A percentile compares a stretch with the other conserved stretches of the same genome.
phyloP scores from a whole-genome alignment of 2,888 invertebrate species.

The Drosophila austrosaltans region DNA sequence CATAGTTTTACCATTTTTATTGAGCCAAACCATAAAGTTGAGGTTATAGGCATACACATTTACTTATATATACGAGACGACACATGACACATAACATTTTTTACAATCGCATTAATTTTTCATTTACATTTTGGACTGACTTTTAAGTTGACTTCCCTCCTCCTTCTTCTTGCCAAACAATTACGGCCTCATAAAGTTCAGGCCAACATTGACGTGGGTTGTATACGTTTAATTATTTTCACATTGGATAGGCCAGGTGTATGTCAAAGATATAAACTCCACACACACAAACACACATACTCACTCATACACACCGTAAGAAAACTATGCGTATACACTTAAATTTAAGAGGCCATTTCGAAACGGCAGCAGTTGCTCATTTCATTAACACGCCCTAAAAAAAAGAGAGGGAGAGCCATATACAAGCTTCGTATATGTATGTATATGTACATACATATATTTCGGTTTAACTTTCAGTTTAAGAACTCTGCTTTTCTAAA shows the following conservation, averaged over 20 bases:
- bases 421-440: neutral
- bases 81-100: constrained; percentile 69
- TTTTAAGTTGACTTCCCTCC: constrained; percentile 56
- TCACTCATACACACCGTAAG: neutral
- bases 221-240: constrained; percentile 70
- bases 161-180: constrained; percentile 22
- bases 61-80: constrained; percentile 11
- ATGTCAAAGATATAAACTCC: constrained; percentile 32
- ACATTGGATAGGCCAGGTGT: constrained; percentile 41
- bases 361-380: constrained; percentile 16
- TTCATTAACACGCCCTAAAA: constrained; percentile 40
- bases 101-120: constrained; percentile 78
- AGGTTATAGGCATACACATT: neutral
- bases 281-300: neutral
- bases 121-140: constrained; percentile 63
- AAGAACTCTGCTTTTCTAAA: constrained; percentile 3
- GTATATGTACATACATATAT: neutral
- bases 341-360: constrained; percentile 40
- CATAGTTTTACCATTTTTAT: constrained; percentile 52
- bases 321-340: constrained; percentile 31
- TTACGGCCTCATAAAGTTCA: constrained; percentile 56
- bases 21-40: constrained; percentile 38
- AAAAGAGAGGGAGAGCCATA: neutral
- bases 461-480: neutral
- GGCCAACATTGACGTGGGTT: constrained; percentile 31